These are phyloP conservation scores for Centropristis striata DNA, from an alignment of 2,113 vertebrate species.

Conservation along the genomic window DNA sequence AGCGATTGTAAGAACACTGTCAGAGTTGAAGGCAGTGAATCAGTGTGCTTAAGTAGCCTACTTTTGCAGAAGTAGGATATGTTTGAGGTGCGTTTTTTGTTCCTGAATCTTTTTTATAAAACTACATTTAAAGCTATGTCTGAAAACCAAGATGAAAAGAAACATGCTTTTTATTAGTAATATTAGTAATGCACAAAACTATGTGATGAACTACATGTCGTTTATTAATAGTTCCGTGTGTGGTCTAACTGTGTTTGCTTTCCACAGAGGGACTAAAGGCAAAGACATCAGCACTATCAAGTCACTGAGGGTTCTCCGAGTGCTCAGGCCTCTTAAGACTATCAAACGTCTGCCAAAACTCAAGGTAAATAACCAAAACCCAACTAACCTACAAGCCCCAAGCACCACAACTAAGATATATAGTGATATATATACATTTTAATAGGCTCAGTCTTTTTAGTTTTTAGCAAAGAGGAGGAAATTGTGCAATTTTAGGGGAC, in stretches of 20 bases:
- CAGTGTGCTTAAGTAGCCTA: too few species aligned
- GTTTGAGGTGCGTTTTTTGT: too few species aligned
- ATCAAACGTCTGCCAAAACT: conserved; percentile 97
- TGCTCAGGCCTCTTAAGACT: conserved; percentile 95
- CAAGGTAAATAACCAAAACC: conserved; percentile 82
- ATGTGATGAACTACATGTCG: not conserved
- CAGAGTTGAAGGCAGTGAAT: too few species aligned
- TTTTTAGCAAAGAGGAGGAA: not conserved
- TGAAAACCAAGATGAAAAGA: not conserved
- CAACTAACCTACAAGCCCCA: not conserved
- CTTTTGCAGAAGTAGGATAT: too few species aligned
- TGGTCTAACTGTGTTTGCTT: conserved; percentile 61
- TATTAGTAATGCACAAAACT: not conserved
- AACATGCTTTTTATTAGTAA: not conserved
- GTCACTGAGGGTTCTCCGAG: conserved; percentile 93
- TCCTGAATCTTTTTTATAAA: too few species aligned
- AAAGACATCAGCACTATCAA: conserved; percentile 99
- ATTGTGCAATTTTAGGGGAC: not conserved
- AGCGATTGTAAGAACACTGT: too few species aligned
- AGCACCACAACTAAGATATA: too few species aligned
- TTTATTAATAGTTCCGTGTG: not conserved
- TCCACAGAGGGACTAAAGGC: conserved; percentile 94
- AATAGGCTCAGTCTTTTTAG: too few species aligned
- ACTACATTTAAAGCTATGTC: too few species aligned
- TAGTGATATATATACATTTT: too few species aligned